These are phyloP conservation scores for Podargus strigoides DNA, from an alignment of 2,797 vertebrate species.

Conservation along the genomic window DNA sequence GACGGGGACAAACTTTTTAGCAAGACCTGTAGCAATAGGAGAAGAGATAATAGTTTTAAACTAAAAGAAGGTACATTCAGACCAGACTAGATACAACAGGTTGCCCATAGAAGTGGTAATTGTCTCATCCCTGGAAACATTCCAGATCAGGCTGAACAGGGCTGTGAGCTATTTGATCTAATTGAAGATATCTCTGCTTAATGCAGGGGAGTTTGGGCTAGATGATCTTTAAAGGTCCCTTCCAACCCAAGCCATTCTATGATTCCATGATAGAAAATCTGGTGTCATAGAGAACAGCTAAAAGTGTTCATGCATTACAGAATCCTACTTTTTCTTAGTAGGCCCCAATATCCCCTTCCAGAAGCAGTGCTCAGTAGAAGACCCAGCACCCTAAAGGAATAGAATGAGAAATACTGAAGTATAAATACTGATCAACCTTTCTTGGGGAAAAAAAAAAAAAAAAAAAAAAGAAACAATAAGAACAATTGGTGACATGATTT, in stretches of 20 bases:
- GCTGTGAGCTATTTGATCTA: too few species aligned
- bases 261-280: not conserved
- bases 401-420: not conserved
- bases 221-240: too few species aligned
- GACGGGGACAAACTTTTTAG: not conserved
- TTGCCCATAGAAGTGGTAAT: not conserved
- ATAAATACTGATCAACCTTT: not conserved
- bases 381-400: rapidly evolving
- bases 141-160: too few species aligned
- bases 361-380: not conserved
- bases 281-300: rapidly evolving
- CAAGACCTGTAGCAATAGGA: too few species aligned
- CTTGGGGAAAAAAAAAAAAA: too few species aligned
- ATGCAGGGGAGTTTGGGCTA: too few species aligned
- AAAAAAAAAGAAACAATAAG: not conserved
- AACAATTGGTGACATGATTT: not conserved
- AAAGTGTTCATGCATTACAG: not conserved
- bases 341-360: not conserved
- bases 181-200: too few species aligned
- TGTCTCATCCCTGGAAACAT: not conserved
- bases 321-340: not conserved
- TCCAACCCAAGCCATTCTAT: too few species aligned
- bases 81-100: too few species aligned
- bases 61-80: too few species aligned
- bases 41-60: too few species aligned